A percentile compares a stretch with the other conserved stretches of the same genome.
These are phyloP conservation scores for Dryococelus australis DNA, from an alignment of 2,888 invertebrate species.

Conservation along the genomic window DNA sequence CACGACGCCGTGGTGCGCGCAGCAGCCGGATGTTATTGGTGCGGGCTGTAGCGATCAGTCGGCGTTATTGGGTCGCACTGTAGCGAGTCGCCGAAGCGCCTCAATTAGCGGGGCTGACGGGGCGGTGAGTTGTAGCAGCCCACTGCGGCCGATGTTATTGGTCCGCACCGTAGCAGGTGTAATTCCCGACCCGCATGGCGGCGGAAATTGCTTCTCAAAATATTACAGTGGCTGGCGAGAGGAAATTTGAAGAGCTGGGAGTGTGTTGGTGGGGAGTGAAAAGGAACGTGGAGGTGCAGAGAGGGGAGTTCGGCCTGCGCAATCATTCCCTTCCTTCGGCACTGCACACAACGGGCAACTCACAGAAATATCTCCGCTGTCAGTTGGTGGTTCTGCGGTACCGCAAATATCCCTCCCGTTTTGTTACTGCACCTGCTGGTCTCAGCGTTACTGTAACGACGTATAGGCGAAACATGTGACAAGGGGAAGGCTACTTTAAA, in stretches of 20 bases:
- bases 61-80: conserved; percentile 39
- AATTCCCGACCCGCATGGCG: conserved; percentile 36
- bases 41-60: background rate
- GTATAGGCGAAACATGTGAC: too few species aligned
- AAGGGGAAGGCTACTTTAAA: too few species aligned
- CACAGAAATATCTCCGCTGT: background rate
- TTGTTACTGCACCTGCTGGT: background rate
- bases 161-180: conserved; percentile 16
- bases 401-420: background rate
- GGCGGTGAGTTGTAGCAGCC: conserved; percentile 1
- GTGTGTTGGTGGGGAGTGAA: conserved; percentile 25
- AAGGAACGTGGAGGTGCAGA: background rate
- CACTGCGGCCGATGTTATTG: background rate
- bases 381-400: background rate
- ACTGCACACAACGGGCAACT: too few species aligned
- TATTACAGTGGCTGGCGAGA: conserved; percentile 44
- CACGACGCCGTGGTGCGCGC: too few species aligned
- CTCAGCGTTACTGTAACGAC: background rate
- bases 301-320: background rate
- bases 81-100: background rate
- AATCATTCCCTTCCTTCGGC: background rate
- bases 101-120: background rate
- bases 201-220: conserved; percentile 47
- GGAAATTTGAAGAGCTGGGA: conserved; percentile 42
- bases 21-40: background rate